Conservation (phyloP, 1,140 invertebrate genomes). For the Plectrocnemia conspersa region DNA sequence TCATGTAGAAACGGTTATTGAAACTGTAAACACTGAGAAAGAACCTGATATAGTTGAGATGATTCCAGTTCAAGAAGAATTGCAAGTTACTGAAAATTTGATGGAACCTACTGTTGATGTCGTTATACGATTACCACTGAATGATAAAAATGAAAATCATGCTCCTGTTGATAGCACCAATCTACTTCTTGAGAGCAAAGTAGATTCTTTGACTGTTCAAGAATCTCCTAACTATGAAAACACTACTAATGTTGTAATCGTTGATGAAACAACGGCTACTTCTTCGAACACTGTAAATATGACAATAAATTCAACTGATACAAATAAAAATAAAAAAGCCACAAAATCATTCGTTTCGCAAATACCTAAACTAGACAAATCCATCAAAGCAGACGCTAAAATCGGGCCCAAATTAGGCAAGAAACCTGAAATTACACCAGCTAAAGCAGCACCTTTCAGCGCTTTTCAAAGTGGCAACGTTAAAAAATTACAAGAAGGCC, state of each 20-base stretch:
- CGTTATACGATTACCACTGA: too few relatives aligned
- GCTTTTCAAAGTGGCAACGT: slow-evolving; percentile 50
- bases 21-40: too few relatives aligned
- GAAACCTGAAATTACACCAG: slow-evolving; percentile 42
- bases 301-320: slow-evolving; percentile 27
- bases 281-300: slow-evolving; percentile 11
- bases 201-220: too few relatives aligned
- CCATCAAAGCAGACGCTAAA: slow-evolving; percentile 39
- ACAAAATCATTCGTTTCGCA: slow-evolving; percentile 42
- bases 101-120: too few relatives aligned
- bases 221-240: slow-evolving; percentile 4
- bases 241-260: not conserved
- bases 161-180: too few relatives aligned
- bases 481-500: slow-evolving; percentile 52
- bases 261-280: slow-evolving; percentile 2
- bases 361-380: slow-evolving; percentile 34
- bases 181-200: too few relatives aligned
- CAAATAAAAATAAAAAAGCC: slow-evolving; percentile 24
- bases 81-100: too few relatives aligned
- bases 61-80: too few relatives aligned
- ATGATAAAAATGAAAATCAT: too few relatives aligned
- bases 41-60: too few relatives aligned
- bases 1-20: too few relatives aligned
- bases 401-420: slow-evolving; percentile 42
- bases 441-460: slow-evolving; percentile 46